phyloP scores from a whole-genome alignment of 2,113 vertebrate genomes.

The Sapayoa aenigma region DNA sequence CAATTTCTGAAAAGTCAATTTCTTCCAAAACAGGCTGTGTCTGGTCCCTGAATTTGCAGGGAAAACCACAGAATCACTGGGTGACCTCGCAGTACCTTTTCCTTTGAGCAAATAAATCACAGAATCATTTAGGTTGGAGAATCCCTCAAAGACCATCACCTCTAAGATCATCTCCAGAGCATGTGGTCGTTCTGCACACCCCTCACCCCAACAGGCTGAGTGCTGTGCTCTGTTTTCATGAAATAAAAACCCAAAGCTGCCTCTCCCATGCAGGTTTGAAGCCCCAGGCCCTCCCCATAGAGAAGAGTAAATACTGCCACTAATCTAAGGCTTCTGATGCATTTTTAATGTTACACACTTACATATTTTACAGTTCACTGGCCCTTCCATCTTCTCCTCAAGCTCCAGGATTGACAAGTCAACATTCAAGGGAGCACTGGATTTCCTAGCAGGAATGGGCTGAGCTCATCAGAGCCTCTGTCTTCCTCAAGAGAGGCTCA shows the following conservation, averaged over 20 bases:
- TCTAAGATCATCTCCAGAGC: not conserved
- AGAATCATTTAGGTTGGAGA: not conserved
- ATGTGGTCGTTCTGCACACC: fast-evolving
- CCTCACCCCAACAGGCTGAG: not conserved
- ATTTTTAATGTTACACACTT: not conserved
- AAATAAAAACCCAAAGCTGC: not conserved
- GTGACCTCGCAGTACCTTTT: not conserved
- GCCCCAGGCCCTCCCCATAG: not conserved
- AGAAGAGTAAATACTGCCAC: not conserved
- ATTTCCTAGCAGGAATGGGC: not conserved
- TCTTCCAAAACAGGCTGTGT: not conserved
- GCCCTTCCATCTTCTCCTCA: not conserved
- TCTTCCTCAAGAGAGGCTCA: not conserved
- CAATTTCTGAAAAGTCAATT: not conserved
- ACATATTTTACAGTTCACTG: not conserved
- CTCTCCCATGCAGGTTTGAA: not conserved
- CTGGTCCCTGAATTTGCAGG: not conserved
- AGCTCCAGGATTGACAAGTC: not conserved
- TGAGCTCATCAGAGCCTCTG: not conserved
- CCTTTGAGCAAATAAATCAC: not conserved
- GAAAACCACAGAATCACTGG: not conserved
- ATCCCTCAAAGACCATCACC: not conserved
- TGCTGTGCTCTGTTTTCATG: not conserved
- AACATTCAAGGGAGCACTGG: not conserved
- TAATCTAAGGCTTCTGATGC: not conserved